Evolutionary conservation across 1,140 invertebrate species (phyloP), one percentile per base, ranked within the genome.

Genomic region (Ips nitidus): DNA sequence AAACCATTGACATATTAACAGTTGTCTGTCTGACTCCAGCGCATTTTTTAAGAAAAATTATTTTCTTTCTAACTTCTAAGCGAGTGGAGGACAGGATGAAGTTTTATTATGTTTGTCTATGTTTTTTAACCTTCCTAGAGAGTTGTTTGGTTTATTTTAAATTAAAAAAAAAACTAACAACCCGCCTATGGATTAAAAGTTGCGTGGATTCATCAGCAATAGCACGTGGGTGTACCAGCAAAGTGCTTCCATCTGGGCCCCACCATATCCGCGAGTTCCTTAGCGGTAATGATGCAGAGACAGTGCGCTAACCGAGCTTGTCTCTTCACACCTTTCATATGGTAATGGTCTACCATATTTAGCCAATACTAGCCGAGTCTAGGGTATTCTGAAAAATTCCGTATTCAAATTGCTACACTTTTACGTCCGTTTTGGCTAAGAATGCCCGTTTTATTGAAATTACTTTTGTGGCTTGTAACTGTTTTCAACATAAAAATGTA

Each of bases 201-300:
- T 77, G 76, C 75, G 76, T 77, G 75, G 76, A 78, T 72, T 70
- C 75, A 73, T 77, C 77, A 75, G 73, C 22, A 36, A 74, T 73
- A 67, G 73, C 77, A 79, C 78, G 78, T 79, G 78, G 78, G 78
- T 79, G 78, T 77, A 79, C 75, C 76, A 76, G 77, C 67, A 73
- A 73, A 75, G 72, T 71, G 71, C 67, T 69, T 64, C 72, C 61
- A 73, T 69, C 62, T 61, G 57, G 56, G 61, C 69, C 63, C 68
- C 71, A 64, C 71, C 71, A 61, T 52, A 41, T 72, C 71, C 52
- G 45, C 50, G 8, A 63, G 41, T 62, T 62, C 59, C 52, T 61
- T 57, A 56, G 50, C 47, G 36, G 66, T 60, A 60, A 53, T 61
- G 45, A 60, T 68, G 58, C 64, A 68, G 41, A 45, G 41, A 60